phyloP scores from a whole-genome alignment of 2,888 invertebrate genomes.

The Coremacera marginata region DNA sequence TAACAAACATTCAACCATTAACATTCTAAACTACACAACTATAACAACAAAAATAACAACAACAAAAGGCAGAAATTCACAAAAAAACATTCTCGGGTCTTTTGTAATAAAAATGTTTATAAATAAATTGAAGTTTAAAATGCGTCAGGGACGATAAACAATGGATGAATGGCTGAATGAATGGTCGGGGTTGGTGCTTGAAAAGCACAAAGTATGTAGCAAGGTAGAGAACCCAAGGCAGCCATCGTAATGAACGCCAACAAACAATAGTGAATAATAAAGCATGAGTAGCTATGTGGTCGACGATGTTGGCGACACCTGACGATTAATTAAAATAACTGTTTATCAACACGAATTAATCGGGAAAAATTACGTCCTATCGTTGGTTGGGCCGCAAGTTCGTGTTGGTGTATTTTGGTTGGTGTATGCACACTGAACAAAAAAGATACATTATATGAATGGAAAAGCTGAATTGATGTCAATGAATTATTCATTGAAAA shows the following conservation, averaged over 20 bases:
- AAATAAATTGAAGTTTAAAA: constrained; percentile 32
- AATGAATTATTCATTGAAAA: too few species aligned
- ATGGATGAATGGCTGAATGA: not conserved
- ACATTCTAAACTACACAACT: not conserved
- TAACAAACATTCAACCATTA: not conserved
- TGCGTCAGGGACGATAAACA: not conserved
- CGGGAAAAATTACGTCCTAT: not conserved
- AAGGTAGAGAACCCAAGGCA: not conserved
- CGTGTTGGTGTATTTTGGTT: not conserved
- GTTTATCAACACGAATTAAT: constrained; percentile 29
- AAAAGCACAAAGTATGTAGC: not conserved
- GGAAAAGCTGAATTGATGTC: too few species aligned
- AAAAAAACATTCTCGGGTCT: constrained; percentile 10
- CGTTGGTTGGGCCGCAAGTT: not conserved
- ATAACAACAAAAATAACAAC: not conserved
- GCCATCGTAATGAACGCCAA: not conserved
- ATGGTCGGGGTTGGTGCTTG: not conserved
- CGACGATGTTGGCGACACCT: constrained; percentile 55
- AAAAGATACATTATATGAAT: too few species aligned
- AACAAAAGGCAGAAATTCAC: not conserved
- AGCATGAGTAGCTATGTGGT: too few species aligned
- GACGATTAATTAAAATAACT: constrained; percentile 61
- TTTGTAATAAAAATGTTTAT: constrained; percentile 30
- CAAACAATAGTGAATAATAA: too few species aligned
- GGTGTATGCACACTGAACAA: too few species aligned